These are phyloP conservation scores for Ophiothrix spiculata DNA, from an alignment of 35 echinoderm and acorn worm genomes.

Conservation along the genomic window DNA sequence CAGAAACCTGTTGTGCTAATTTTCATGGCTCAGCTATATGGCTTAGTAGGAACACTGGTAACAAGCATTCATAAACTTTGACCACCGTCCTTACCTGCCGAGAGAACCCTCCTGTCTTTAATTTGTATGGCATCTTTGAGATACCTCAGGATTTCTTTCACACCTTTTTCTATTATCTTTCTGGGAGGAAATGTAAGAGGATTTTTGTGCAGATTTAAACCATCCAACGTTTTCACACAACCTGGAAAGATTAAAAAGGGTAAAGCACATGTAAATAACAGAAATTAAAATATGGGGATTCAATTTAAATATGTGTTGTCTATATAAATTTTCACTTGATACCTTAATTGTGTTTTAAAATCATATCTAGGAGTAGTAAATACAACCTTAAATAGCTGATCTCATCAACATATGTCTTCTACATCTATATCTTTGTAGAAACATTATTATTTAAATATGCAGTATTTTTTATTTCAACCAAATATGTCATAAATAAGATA, in stretches of 20 bases:
- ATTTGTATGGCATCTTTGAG: constrained; percentile 29
- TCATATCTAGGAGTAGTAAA: too few species aligned
- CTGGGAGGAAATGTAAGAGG: constrained; percentile 80
- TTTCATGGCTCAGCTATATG: too few species aligned
- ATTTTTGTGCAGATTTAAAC: constrained; percentile 72
- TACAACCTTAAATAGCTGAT: too few species aligned
- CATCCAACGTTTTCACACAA: constrained; percentile 73
- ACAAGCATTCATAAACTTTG: neutral
- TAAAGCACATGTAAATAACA: neutral
- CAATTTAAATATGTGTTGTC: neutral
- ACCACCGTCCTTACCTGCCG: neutral
- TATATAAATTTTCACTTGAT: too few species aligned
- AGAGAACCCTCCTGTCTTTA: neutral
- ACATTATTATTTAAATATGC: too few species aligned
- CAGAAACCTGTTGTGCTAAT: too few species aligned
- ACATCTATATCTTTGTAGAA: too few species aligned
- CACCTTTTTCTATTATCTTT: constrained; percentile 70
- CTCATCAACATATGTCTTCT: too few species aligned
- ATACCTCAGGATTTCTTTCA: constrained; percentile 76
- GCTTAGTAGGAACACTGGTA: neutral
- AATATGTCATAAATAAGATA: too few species aligned
- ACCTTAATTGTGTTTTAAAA: too few species aligned
- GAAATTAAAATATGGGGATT: neutral
- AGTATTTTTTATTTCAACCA: too few species aligned
- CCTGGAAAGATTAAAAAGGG: constrained; percentile 39